Evolutionary conservation across 2,797 vertebrate genomes (phyloP), one percentile per base, ranked within the genome.

Genomic region (Gallinago nigripennis): DNA sequence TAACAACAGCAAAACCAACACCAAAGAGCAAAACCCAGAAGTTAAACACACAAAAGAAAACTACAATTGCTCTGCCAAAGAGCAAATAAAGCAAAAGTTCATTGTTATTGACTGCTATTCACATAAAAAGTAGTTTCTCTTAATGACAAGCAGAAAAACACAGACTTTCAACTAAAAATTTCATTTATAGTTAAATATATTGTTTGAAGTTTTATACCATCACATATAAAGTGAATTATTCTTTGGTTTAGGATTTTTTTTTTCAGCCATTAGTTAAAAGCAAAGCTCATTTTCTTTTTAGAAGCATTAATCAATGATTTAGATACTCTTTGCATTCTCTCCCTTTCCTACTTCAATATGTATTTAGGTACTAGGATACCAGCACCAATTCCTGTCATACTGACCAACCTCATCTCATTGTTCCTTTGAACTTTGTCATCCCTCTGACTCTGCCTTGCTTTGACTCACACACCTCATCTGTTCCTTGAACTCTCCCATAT

Each of bases 1-100:
- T 79, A 92, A 68, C 92, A 82, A 86, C 11, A 72, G 86, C n/a
- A 72, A 87, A 77, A 58, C 1, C 17, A 84, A 90, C 82, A 50
- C 16, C 17, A 39, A 86, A 83, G 21, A 0, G 0, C 24, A 72
- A 90, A 69, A 28, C 3, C 9, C 18, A 83, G 60, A 77, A 24
- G 11, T 0, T 4, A 93, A 92, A 88, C 5, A 85, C 16, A 65
- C 2, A 8, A 70, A 88, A 84, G 11, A 88, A 73, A 91, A 93
- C 12, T 41, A 76, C 41, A 43, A 12, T 70, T 72, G 48, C 16
- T 79, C 51, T 81, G 35, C 20, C 33, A 73, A 58, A 73, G 12
- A 60, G 31, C 63, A 88, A 56, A 82, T 50, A 56, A 82, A 71
- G n/a, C 18, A 61, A 37, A 37, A 37, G 37, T 37, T 37, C 37